phyloP scores from a whole-genome alignment of 2,888 invertebrate species.

The Venustoraphidia nigricollis region DNA sequence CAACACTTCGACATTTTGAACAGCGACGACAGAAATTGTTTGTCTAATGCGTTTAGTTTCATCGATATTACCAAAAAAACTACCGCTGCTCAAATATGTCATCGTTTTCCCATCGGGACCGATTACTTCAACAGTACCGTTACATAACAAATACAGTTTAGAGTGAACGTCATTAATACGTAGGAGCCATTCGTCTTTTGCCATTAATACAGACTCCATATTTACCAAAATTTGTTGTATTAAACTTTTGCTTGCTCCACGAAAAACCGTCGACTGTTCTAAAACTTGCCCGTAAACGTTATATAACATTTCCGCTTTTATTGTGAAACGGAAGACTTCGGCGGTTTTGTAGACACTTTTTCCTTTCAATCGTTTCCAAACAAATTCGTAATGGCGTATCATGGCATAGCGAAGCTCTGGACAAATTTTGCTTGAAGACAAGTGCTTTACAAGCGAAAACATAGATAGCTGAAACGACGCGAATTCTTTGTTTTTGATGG shows the following conservation, averaged over 20 bases:
- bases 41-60: slow-evolving; percentile 11
- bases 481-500: no score
- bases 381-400: slow-evolving; percentile 12
- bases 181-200: slow-evolving; percentile 3
- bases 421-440: no score
- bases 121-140: slow-evolving; percentile 14
- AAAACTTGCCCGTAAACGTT: slow-evolving; percentile 11
- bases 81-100: slow-evolving; percentile 11
- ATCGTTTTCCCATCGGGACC: slow-evolving; percentile 15
- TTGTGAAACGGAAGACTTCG: slow-evolving; percentile 8
- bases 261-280: slow-evolving; percentile 9
- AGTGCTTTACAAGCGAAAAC: no score
- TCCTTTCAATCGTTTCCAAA: slow-evolving; percentile 13
- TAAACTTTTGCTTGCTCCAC: slow-evolving; percentile 8
- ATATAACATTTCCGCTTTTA: slow-evolving; percentile 12
- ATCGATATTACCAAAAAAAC: slow-evolving; percentile 15
- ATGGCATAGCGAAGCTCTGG: no score
- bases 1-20: slow-evolving; percentile 14
- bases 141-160: slow-evolving; percentile 12
- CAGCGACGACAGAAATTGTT: slow-evolving; percentile 15
- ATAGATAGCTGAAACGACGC: no score
- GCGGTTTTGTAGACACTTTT: slow-evolving; percentile 9
- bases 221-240: no score
- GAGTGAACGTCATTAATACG: slow-evolving; percentile 14
- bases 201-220: no score